Evolutionary conservation across 2,113 vertebrate species (phyloP).

Genomic region (Antigone vipio): DNA sequence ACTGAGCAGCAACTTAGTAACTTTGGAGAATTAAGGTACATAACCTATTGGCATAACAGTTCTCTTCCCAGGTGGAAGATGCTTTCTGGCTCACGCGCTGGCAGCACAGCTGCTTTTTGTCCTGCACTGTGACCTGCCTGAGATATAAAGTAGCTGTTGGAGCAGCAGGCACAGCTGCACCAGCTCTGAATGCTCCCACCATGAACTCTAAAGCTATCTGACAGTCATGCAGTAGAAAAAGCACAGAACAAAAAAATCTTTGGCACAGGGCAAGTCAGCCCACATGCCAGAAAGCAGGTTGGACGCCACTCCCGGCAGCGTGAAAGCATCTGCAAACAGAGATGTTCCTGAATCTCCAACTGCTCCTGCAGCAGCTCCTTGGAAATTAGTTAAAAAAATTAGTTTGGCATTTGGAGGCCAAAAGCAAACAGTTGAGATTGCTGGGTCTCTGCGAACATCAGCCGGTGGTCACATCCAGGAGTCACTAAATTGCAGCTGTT

Average conservation of each 20-base stretch:
- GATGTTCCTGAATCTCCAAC: neutral
- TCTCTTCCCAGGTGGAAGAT: conserved; percentile 16
- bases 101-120: conserved; percentile 19
- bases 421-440: neutral
- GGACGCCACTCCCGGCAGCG: neutral
- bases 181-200: neutral
- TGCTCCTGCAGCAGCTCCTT: neutral
- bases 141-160: neutral
- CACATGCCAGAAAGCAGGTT: neutral
- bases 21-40: neutral
- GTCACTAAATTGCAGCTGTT: neutral
- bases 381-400: neutral
- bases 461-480: neutral
- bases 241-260: conserved; percentile 3
- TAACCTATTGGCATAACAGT: neutral
- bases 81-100: neutral
- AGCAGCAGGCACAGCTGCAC: conserved; percentile 2
- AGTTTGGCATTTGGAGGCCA: neutral
- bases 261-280: neutral
- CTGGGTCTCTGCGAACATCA: neutral
- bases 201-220: neutral
- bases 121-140: neutral
- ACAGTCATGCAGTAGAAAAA: neutral
- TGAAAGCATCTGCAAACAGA: neutral
- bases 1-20: neutral